phyloP scores from a whole-genome alignment of 2,797 vertebrate genomes.

The Eleutherodactylus coqui region DNA sequence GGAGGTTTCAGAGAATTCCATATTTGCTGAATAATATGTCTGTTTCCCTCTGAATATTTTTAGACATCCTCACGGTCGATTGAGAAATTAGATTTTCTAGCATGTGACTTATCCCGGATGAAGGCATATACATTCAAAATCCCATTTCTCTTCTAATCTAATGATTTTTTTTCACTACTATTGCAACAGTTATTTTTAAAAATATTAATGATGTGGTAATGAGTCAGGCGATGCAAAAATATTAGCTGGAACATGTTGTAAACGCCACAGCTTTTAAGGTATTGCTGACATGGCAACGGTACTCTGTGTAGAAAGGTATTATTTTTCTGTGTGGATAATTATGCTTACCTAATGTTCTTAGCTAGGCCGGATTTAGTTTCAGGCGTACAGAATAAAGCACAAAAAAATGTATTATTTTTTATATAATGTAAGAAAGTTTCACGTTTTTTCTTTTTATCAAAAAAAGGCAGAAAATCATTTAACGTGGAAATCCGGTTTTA shows the following conservation, averaged over 20 bases:
- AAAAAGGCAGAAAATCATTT: neutral
- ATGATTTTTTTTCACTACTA: neutral
- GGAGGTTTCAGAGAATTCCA: constrained; percentile 1
- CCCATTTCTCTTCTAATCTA: neutral
- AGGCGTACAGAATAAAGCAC: neutral
- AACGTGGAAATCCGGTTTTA: too few relatives aligned
- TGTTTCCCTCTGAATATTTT: constrained; percentile 42
- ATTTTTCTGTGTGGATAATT: constrained; percentile 31
- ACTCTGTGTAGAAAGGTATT: neutral
- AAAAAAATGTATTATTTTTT: neutral
- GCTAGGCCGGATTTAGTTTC: neutral
- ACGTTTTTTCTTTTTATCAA: neutral
- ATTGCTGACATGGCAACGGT: constrained; percentile 32
- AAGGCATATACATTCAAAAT: neutral
- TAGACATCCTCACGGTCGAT: neutral
- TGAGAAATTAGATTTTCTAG: neutral
- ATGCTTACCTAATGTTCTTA: neutral
- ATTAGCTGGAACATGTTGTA: constrained; percentile 22
- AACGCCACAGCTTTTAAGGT: constrained; percentile 8
- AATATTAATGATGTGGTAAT: constrained; percentile 39
- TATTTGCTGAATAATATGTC: constrained; percentile 37
- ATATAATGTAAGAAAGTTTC: neutral
- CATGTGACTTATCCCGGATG: neutral
- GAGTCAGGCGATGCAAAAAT: constrained; percentile 51
- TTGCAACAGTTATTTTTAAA: constrained; percentile 16